A percentile compares a stretch with the other conserved stretches of the same genome.
Evolutionary conservation across 2,888 invertebrate species (phyloP).

Genomic region (Syrphus vitripennis): DNA sequence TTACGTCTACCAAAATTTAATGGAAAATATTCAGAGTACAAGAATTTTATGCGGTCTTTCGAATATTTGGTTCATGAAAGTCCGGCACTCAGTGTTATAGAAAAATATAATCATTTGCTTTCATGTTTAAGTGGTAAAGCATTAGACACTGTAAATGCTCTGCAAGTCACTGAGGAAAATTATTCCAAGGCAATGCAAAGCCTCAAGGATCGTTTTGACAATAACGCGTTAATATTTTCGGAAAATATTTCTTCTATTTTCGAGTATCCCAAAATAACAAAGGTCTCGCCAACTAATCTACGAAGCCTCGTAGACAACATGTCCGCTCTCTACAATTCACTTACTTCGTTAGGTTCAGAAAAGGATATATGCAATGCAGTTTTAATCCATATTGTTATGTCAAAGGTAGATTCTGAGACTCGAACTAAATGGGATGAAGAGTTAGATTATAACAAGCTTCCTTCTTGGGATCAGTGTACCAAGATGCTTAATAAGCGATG

Average conservation of each 20-base stretch:
- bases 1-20: too few relatives aligned
- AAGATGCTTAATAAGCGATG: neutral
- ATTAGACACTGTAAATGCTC: constrained; percentile 2
- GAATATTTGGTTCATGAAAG: neutral
- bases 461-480: constrained; percentile 47
- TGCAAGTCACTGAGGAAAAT: constrained; percentile 27
- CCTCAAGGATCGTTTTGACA: constrained; percentile 28
- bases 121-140: constrained; percentile 24
- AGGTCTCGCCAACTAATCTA: neutral
- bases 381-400: too few relatives aligned
- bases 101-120: constrained; percentile 1
- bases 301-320: constrained; percentile 7
- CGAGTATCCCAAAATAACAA: neutral
- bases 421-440: too few relatives aligned
- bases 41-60: neutral
- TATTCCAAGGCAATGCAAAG: constrained; percentile 21
- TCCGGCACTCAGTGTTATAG: neutral
- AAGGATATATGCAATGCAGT: too few relatives aligned
- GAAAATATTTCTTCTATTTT: constrained; percentile 29
- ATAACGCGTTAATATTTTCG: constrained; percentile 30
- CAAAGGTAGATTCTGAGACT: too few relatives aligned
- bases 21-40: too few relatives aligned
- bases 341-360: neutral
- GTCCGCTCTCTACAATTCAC: neutral
- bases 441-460: constrained; percentile 11